Conservation (phyloP, 1,140 invertebrate genomes). For the Trichomalopsis sarcophagae region DNA sequence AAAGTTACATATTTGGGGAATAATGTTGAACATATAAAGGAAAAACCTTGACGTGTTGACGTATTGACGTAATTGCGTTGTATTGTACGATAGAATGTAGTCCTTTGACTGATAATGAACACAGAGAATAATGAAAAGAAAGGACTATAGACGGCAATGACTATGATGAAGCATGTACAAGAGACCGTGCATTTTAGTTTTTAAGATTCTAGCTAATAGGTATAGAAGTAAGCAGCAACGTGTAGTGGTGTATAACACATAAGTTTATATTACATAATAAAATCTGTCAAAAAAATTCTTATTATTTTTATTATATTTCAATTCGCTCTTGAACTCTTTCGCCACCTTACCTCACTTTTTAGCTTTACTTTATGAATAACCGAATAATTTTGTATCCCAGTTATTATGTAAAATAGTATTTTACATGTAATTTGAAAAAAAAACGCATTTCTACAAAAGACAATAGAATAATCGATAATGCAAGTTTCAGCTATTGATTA, state of each 20-base stretch:
- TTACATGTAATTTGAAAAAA: too few species aligned
- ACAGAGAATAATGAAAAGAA: conserved; percentile 17
- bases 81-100: conserved; percentile 16
- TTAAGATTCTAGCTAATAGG: conserved; percentile 68
- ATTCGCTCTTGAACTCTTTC: too few species aligned
- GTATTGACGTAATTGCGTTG: conserved; percentile 21
- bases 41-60: conserved; percentile 28
- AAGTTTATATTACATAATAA: conserved; percentile 75
- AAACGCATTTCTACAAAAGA: too few species aligned
- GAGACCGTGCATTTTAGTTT: conserved; percentile 69
- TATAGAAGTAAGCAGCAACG: conserved; percentile 68
- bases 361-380: too few species aligned
- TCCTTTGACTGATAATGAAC: conserved; percentile 26
- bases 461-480: too few species aligned
- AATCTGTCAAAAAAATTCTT: conserved; percentile 66
- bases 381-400: too few species aligned
- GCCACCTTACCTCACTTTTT: too few species aligned
- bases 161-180: conserved; percentile 67
- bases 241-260: conserved; percentile 72
- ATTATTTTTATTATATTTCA: not conserved
- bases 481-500: too few species aligned
- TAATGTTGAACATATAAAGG: conserved; percentile 26
- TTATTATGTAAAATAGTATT: too few species aligned
- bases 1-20: conserved; percentile 10
- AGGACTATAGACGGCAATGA: conserved; percentile 52